phyloP scores from a whole-genome alignment of 2,888 invertebrate species.

The Hirtodrosophila cameraria region DNA sequence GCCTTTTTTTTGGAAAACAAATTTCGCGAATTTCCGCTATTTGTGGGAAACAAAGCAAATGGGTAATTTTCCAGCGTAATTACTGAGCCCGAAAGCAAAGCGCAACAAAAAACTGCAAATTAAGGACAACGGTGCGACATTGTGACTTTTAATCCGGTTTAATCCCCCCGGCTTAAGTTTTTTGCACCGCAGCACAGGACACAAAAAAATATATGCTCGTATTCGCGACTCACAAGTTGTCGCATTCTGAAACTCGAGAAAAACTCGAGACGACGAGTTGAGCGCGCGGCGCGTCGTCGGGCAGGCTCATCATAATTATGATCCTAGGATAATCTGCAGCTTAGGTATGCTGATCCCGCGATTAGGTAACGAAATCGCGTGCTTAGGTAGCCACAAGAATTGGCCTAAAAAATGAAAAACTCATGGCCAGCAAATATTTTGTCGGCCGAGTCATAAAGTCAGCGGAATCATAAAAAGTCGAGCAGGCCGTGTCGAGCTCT shows the following conservation, averaged over 20 bases:
- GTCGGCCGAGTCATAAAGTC: conserved; percentile 58
- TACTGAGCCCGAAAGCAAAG: conserved; percentile 70
- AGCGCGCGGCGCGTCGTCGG: conserved; percentile 52
- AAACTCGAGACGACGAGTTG: conserved; percentile 16
- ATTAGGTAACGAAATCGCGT: conserved; percentile 75
- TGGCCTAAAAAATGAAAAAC: conserved; percentile 62
- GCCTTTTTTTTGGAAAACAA: conserved; percentile 22
- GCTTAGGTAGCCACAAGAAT: conserved; percentile 78
- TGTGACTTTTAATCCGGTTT: conserved; percentile 78
- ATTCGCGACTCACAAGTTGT: no score
- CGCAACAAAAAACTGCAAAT: conserved; percentile 54
- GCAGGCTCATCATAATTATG: conserved; percentile 73
- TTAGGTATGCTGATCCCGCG: conserved; percentile 75
- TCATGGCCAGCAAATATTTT: conserved; percentile 7
- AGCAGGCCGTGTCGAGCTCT: conserved; percentile 60
- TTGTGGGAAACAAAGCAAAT: conserved; percentile 50
- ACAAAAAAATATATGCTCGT: no score
- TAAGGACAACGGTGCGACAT: conserved; percentile 55
- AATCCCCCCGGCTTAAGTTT: conserved; percentile 79
- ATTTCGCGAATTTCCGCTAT: conserved; percentile 69
- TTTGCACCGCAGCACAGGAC: conserved; percentile 53
- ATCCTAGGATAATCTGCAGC: conserved; percentile 74
- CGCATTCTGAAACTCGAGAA: conserved; percentile 8
- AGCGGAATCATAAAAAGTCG: conserved; percentile 69
- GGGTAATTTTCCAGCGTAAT: conserved; percentile 73